Percentiles rank a stretch among this genome's conserved stretches.
These are phyloP conservation scores for Chrysopa pallens DNA, from an alignment of 1,140 invertebrate species.

Conservation along the genomic window DNA sequence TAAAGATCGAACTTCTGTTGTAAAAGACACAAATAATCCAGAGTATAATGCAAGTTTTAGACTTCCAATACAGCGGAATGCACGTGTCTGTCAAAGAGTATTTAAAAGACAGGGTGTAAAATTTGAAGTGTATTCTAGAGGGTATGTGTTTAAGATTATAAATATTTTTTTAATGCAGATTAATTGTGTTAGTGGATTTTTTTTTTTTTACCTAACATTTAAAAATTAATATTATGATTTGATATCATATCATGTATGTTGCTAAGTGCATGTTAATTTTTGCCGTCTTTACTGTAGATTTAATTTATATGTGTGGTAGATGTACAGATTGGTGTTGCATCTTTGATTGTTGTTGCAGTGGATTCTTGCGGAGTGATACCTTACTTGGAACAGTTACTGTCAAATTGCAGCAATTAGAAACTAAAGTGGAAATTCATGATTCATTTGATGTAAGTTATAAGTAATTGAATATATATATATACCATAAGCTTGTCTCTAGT, in stretches of 20 bases:
- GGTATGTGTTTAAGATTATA: constrained; percentile 39
- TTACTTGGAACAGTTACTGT: constrained; percentile 70
- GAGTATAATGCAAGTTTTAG: constrained; percentile 66
- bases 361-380: constrained; percentile 72
- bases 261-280: constrained; percentile 5
- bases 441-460: constrained; percentile 69
- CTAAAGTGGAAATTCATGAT: constrained; percentile 72
- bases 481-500: no score
- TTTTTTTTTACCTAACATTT: neutral
- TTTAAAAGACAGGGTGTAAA: constrained; percentile 82
- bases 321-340: constrained; percentile 19
- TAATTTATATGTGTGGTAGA: constrained; percentile 5
- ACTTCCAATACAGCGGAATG: constrained; percentile 60
- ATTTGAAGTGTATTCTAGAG: constrained; percentile 80
- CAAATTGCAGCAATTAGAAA: constrained; percentile 73
- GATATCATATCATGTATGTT: no score
- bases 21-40: constrained; percentile 77
- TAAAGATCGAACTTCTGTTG: constrained; percentile 51
- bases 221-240: no score
- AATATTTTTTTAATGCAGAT: neutral
- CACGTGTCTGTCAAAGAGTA: constrained; percentile 59
- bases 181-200: neutral
- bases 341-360: constrained; percentile 50
- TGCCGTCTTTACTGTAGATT: constrained; percentile 15
- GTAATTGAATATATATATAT: neutral